Evolutionary conservation across 2,797 vertebrate genomes (phyloP), one percentile per base, ranked within the genome.

Genomic region (Schizopygopsis malacanthus): DNA sequence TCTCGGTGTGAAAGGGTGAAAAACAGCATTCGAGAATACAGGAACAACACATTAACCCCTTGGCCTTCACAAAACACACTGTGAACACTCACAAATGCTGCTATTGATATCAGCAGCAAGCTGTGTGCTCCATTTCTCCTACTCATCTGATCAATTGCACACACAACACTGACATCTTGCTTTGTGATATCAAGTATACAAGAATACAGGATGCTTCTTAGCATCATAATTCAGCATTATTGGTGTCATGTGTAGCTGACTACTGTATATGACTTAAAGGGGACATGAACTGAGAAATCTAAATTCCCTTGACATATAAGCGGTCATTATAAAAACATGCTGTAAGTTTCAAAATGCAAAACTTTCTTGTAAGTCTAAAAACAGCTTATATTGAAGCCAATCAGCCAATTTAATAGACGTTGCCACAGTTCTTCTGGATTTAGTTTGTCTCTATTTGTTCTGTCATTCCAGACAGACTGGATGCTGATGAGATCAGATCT

Each of bases 1-100:
- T 18, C 54, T 79, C 25, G 50, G 59, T 81, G 76, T 81, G 85
- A 81, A 72, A 87, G 54, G 79, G 41, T 83, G 63, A 59, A 78
- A 78, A 80, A 78, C 41, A 63, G 56, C 15, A 54, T 70, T 12
- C 39, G 22, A n/a, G 11, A 61, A 83, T 56, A 65, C 39, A 70
- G 71, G 28, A 85, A 88, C 75, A 88, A 80, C 25, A 82, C 52
- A 87, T 87, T 72, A 79, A 86, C 56, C 81, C 81, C 71, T 16
- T 85, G 61, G 33, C 45, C 69, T 85, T 80, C 76, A 33, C 56
- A 69, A 81, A 78, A 63, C 47, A 22, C 69, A 85, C 20, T 85
- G 73, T 71, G 52, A 63, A 82, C 61, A 52, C 43, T 63, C 83
- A 82, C 45, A 70, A 76, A 63, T 0, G 11, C 41, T 28, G 28